phyloP scores from a whole-genome alignment of 2,797 vertebrate species.

The Remorina albescens region DNA sequence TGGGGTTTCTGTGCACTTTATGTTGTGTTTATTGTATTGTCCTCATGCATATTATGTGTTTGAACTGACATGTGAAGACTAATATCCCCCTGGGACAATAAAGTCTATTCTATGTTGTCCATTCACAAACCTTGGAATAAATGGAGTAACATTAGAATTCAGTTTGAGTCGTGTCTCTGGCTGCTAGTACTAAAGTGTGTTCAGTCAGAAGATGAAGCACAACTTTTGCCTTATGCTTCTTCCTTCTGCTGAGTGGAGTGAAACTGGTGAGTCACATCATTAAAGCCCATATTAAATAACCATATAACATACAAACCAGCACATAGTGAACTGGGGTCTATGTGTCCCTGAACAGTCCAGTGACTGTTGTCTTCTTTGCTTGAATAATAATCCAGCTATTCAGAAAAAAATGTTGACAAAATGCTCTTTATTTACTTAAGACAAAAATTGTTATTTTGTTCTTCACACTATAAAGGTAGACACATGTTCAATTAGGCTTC shows the following conservation, averaged over 20 bases:
- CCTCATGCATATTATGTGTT: too few relatives aligned
- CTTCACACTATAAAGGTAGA: not conserved
- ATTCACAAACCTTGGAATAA: not conserved
- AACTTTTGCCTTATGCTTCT: not conserved
- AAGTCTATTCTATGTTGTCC: too few relatives aligned
- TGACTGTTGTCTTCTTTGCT: not conserved
- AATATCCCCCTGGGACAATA: too few relatives aligned
- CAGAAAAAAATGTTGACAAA: not conserved
- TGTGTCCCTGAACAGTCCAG: too few relatives aligned
- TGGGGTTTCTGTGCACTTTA: too few relatives aligned
- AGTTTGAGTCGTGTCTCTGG: not conserved
- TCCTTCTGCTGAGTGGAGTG: not conserved
- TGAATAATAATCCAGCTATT: not conserved
- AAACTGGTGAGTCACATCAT: not conserved
- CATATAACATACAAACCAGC: not conserved
- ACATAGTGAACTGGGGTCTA: not conserved
- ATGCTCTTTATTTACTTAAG: not conserved
- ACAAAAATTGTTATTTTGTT: too few relatives aligned
- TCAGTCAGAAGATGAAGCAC: not conserved
- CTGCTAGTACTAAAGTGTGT: not conserved
- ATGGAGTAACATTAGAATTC: not conserved
- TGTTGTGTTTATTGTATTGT: too few relatives aligned
- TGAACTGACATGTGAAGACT: too few relatives aligned
- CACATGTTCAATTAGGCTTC: not conserved
- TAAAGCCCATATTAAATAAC: not conserved